These are phyloP conservation scores for Caenorhabditis angaria DNA, from an alignment of 2,888 invertebrate species.

Conservation along the genomic window DNA sequence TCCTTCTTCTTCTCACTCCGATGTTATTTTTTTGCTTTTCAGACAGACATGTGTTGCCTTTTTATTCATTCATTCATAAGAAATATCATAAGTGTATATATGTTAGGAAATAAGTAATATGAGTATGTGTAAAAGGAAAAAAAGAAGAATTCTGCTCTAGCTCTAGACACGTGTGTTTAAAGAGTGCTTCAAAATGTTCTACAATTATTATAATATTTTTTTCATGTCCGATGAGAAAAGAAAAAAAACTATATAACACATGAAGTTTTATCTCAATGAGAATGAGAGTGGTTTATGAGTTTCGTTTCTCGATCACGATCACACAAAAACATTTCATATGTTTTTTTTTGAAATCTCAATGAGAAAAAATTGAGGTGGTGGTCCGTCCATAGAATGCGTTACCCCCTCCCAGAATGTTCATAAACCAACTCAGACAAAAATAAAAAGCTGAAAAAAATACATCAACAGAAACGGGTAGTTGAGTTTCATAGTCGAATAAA, in stretches of 20 bases:
- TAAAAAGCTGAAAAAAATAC: background rate
- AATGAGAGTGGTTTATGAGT: slow-evolving; percentile 1
- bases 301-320: too few relatives aligned
- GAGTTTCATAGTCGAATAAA: slow-evolving; percentile 1
- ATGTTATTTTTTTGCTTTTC: slow-evolving; percentile 29
- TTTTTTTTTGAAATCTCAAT: background rate
- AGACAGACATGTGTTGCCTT: slow-evolving; percentile 30
- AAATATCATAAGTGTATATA: background rate
- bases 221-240: background rate
- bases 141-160: slow-evolving; percentile 26
- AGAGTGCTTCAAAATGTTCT: background rate
- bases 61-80: slow-evolving; percentile 10
- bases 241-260: slow-evolving; percentile 1
- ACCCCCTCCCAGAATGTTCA: background rate
- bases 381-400: too few relatives aligned
- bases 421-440: background rate
- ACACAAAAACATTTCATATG: background rate
- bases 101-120: background rate
- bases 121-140: slow-evolving; percentile 5
- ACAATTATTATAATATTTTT: too few relatives aligned
- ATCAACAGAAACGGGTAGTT: background rate
- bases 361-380: too few relatives aligned
- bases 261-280: slow-evolving; percentile 4
- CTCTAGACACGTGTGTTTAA: slow-evolving; percentile 4
- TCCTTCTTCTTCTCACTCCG: slow-evolving; percentile 11